Evolutionary conservation across 2,888 invertebrate genomes (phyloP).

Genomic region (Drosophila macrothrix): DNA sequence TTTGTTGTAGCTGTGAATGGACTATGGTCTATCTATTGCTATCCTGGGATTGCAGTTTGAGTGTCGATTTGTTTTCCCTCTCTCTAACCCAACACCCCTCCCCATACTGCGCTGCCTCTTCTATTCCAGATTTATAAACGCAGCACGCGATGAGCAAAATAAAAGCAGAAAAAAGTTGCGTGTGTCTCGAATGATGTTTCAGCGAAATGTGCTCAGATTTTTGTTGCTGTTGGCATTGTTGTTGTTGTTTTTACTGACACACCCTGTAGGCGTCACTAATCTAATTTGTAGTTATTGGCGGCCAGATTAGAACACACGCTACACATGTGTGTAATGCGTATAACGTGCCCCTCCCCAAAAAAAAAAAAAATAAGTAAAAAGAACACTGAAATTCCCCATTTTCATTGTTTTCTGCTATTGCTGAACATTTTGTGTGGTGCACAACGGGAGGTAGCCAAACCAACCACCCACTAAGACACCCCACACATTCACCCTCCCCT

Average conservation of each 20-base stretch:
- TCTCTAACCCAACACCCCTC: background rate
- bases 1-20: constrained; percentile 15
- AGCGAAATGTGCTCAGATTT: constrained; percentile 15
- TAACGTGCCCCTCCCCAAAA: constrained; percentile 43
- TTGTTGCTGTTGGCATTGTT: constrained; percentile 6
- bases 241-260: constrained; percentile 12
- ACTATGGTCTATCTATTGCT: constrained; percentile 38
- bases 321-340: constrained; percentile 70
- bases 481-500: background rate
- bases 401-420: constrained; percentile 46
- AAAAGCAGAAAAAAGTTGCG: constrained; percentile 31
- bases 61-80: constrained; percentile 56
- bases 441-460: constrained; percentile 23
- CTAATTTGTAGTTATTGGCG: constrained; percentile 79
- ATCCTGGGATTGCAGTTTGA: constrained; percentile 64
- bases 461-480: constrained; percentile 9
- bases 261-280: constrained; percentile 67
- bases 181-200: constrained; percentile 22
- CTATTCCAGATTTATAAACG: constrained; percentile 66
- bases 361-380: background rate
- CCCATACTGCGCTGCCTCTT: background rate
- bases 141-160: constrained; percentile 58
- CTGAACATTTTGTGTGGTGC: constrained; percentile 45
- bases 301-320: constrained; percentile 65
- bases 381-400: constrained; percentile 8